Conservation (phyloP, 2,797 vertebrate genomes). For the Typhlichthys subterraneus region DNA sequence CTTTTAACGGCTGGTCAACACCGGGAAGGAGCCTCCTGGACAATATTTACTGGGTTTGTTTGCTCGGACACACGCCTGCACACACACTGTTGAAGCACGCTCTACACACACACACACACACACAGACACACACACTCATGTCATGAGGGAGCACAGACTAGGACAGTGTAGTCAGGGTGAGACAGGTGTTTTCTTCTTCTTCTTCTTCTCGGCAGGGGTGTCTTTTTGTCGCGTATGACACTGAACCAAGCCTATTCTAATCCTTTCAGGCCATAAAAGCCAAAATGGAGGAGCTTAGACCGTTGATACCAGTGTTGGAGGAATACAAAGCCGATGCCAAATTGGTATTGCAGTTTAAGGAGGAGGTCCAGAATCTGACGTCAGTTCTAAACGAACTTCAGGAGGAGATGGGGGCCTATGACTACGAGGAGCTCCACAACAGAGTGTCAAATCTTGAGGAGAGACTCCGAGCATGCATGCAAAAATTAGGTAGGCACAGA, state of each 20-base stretch:
- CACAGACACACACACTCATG: slow-evolving; percentile 45
- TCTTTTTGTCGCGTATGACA: slow-evolving; percentile 85
- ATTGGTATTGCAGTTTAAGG: slow-evolving; percentile 99
- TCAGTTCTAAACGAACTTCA: slow-evolving; percentile 97
- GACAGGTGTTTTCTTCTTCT: slow-evolving; percentile 59
- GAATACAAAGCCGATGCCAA: slow-evolving; percentile 99
- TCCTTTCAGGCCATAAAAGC: slow-evolving; percentile 96
- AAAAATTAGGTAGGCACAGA: slow-evolving; percentile 99
- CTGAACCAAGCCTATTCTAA: slow-evolving; percentile 99
- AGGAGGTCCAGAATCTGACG: slow-evolving; percentile 99
- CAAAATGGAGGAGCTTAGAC: slow-evolving; percentile 99
- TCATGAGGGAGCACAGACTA: slow-evolving; percentile 69
- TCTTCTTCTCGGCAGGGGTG: slow-evolving; percentile 54
- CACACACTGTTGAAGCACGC: slow-evolving; percentile 35
- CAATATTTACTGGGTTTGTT: slow-evolving; percentile 57
- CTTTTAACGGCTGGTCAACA: slow-evolving; percentile 81
- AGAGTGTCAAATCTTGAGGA: slow-evolving; percentile 99
- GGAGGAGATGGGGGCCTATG: slow-evolving; percentile 98
- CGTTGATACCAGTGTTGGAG: slow-evolving; percentile 99
- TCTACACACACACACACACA: slow-evolving; percentile 26
- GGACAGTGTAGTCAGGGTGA: slow-evolving; percentile 82
- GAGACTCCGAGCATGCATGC: slow-evolving; percentile 99
- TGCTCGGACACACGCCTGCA: slow-evolving; percentile 63
- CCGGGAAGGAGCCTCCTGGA: slow-evolving; percentile 57
- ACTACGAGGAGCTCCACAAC: slow-evolving; percentile 99